Percentiles rank a stretch among this genome's conserved stretches.
phyloP scores from a whole-genome alignment of 2,888 invertebrate species.

The Cephalotes varians region DNA sequence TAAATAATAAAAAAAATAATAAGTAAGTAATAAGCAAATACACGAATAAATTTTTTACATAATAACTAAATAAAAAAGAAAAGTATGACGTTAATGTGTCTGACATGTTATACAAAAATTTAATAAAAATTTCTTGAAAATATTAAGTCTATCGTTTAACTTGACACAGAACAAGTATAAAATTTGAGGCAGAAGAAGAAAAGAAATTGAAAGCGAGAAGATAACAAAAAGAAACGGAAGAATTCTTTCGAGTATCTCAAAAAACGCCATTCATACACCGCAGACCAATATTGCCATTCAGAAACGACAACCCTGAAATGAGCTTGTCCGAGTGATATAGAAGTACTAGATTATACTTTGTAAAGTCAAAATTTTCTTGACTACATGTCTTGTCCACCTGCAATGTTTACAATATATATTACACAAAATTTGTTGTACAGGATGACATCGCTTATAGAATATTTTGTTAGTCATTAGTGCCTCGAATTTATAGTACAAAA shows the following conservation, averaged over 20 bases:
- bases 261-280: conserved; percentile 75
- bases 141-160: not conserved
- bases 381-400: not conserved
- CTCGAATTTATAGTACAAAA: not conserved
- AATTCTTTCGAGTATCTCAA: conserved; percentile 59
- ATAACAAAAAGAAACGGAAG: conserved; percentile 13
- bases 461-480: not conserved
- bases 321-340: conserved; percentile 59
- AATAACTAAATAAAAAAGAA: not conserved
- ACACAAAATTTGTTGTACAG: not conserved
- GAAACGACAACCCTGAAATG: conserved; percentile 69
- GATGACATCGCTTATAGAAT: not conserved
- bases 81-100: too few relatives aligned
- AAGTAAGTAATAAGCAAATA: too few relatives aligned
- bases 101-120: not conserved
- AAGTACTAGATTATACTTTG: conserved; percentile 60
- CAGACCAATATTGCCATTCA: conserved; percentile 74
- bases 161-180: not conserved
- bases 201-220: conserved; percentile 1
- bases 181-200: conserved; percentile 25
- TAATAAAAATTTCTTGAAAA: not conserved
- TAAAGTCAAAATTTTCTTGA: conserved; percentile 57
- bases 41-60: not conserved
- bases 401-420: conserved; percentile 19
- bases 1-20: conserved; percentile 2